phyloP scores from a whole-genome alignment of 92 coral and sea anemone genomes.

The Porites lobata region DNA sequence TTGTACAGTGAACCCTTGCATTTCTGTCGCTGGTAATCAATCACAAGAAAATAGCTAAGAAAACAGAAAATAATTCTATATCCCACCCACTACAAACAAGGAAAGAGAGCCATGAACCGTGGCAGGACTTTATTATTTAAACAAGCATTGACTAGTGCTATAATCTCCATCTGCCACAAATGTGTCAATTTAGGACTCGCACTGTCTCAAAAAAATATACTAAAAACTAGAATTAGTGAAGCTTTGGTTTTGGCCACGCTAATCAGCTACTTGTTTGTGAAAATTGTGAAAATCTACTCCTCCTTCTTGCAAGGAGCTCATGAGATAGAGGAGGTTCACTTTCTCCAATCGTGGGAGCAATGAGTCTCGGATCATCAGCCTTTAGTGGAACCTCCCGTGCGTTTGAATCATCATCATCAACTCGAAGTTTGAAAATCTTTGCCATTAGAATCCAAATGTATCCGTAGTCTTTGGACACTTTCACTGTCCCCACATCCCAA shows the following conservation, averaged over 20 bases:
- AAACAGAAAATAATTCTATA: neutral
- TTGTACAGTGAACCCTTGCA: too few relatives aligned
- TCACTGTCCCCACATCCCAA: conserved; percentile 56
- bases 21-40: too few relatives aligned
- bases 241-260: neutral
- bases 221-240: neutral
- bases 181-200: neutral
- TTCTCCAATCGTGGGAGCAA: conserved; percentile 40
- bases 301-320: neutral
- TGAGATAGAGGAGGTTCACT: too few relatives aligned
- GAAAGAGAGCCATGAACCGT: neutral
- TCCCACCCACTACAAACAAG: conserved; percentile 4
- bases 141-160: neutral
- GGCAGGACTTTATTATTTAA: neutral
- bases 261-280: conserved; percentile 4
- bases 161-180: neutral
- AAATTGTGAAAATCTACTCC: conserved; percentile 20
- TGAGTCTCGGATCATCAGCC: conserved; percentile 12
- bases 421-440: conserved; percentile 36
- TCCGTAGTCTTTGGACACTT: conserved; percentile 50
- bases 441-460: conserved; percentile 49
- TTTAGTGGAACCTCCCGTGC: conserved; percentile 17
- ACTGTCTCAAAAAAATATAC: neutral
- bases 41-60: too few relatives aligned
- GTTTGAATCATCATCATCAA: conserved; percentile 35